These are phyloP conservation scores for Sycophaga agraensis DNA, from an alignment of 1,140 invertebrate genomes.

Conservation along the genomic window DNA sequence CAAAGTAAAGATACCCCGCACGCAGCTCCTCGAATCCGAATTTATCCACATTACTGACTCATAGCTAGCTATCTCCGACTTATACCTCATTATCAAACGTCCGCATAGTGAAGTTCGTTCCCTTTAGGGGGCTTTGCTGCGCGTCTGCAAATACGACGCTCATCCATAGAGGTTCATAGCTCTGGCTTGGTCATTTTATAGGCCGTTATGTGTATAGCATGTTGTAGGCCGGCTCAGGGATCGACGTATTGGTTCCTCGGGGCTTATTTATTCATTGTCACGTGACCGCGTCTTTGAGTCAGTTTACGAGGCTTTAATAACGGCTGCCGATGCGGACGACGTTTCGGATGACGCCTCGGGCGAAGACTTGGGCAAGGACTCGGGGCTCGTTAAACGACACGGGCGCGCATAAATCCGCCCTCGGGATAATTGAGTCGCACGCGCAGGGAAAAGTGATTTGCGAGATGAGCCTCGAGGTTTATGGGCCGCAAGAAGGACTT, in stretches of 20 bases:
- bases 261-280: not conserved
- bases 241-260: not conserved
- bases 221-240: not conserved
- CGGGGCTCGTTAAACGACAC: not conserved
- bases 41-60: not conserved
- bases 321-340: too few relatives aligned
- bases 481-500: not conserved
- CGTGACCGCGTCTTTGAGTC: not conserved
- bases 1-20: too few relatives aligned
- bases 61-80: not conserved
- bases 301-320: not conserved
- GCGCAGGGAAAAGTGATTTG: not conserved
- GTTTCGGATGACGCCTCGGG: not conserved
- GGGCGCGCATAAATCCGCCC: too few relatives aligned
- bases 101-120: too few relatives aligned
- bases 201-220: too few relatives aligned
- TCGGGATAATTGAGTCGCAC: too few relatives aligned
- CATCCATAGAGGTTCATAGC: not conserved
- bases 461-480: not conserved
- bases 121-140: not conserved
- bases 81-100: conserved; percentile 9
- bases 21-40: not conserved
- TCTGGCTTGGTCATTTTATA: too few relatives aligned
- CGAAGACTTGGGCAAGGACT: conserved; percentile 1
- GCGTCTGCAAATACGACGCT: not conserved